These are phyloP conservation scores for Xestia c-nigrum DNA, from an alignment of 2,888 invertebrate genomes.

Conservation along the genomic window DNA sequence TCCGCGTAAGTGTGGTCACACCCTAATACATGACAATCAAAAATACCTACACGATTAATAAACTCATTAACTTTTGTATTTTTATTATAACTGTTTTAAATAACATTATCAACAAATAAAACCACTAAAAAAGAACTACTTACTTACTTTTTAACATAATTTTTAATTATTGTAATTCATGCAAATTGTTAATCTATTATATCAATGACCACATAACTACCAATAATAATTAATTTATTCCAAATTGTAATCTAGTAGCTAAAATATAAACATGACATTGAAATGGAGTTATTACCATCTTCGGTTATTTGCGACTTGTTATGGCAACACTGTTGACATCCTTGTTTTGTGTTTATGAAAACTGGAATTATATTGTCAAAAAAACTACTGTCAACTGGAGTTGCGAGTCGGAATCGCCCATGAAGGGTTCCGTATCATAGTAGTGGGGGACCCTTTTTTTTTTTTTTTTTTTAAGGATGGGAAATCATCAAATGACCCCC, in stretches of 20 bases:
- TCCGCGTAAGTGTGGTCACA: background rate
- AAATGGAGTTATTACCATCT: background rate
- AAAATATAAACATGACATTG: background rate
- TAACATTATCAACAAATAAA: background rate
- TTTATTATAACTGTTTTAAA: background rate
- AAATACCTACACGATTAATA: background rate
- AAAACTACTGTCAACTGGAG: background rate
- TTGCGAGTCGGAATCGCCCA: too few relatives aligned
- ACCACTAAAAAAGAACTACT: background rate
- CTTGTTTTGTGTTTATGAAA: background rate
- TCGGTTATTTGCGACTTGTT: conserved; percentile 5
- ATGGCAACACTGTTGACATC: background rate
- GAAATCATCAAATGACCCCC: too few relatives aligned
- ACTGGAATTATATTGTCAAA: background rate
- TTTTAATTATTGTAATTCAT: conserved; percentile 15
- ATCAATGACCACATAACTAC: background rate
- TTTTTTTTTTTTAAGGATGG: too few relatives aligned
- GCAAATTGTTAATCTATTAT: conserved; percentile 18
- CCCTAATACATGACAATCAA: background rate
- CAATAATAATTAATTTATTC: background rate
- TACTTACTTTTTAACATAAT: too few relatives aligned
- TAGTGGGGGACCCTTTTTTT: too few relatives aligned
- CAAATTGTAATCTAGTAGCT: background rate
- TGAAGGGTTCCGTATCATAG: too few relatives aligned
- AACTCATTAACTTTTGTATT: background rate